phyloP scores from a whole-genome alignment of 2,797 vertebrate genomes.

The Tamandua tetradactyla region DNA sequence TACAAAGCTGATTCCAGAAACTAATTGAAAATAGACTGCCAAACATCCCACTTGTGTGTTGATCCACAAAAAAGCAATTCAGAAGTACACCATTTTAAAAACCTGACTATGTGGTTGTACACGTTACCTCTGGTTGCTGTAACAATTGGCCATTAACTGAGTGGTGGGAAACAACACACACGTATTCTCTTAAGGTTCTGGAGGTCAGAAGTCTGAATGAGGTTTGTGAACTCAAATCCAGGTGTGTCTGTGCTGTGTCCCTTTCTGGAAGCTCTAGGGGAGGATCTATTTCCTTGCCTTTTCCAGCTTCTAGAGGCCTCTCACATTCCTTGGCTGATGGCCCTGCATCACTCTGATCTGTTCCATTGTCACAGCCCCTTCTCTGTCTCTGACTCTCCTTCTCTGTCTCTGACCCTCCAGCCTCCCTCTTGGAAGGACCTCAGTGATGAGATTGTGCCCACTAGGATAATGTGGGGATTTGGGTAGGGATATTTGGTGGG shows the following conservation, averaged over 20 bases:
- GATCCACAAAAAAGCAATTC: neutral
- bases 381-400: neutral
- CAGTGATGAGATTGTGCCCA: neutral
- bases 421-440: neutral
- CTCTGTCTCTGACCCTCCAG: no score
- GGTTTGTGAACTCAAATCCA: neutral
- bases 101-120: neutral
- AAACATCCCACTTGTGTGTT: neutral
- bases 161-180: neutral
- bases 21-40: neutral
- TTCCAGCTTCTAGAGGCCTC: neutral
- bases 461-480: neutral
- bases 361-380: neutral
- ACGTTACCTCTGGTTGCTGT: neutral
- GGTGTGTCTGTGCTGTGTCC: neutral
- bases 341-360: neutral
- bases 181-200: neutral
- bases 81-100: neutral
- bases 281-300: neutral
- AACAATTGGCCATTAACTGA: neutral
- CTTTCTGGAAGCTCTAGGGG: neutral
- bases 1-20: conserved; percentile 10
- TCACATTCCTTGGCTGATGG: neutral
- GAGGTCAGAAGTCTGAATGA: neutral
- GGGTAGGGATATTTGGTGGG: neutral